These are phyloP conservation scores for Equus quagga DNA, from an alignment of 2,113 vertebrate species.

Conservation along the genomic window DNA sequence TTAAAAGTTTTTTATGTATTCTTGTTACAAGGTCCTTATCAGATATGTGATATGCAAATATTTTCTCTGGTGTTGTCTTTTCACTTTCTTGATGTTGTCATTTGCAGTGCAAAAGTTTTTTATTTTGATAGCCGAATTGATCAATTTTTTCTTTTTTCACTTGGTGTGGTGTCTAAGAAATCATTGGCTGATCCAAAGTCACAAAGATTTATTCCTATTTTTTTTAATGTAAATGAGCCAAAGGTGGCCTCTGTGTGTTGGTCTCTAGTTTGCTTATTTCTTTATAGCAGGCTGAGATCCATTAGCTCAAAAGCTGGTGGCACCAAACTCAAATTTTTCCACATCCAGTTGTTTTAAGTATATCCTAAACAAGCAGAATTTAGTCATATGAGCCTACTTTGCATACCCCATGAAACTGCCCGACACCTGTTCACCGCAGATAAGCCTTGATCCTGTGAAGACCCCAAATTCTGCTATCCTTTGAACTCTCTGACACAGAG, in stretches of 20 bases:
- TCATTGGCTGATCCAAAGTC: background rate
- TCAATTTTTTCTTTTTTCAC: background rate
- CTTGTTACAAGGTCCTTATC: background rate
- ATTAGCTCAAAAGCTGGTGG: background rate
- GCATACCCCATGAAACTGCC: background rate
- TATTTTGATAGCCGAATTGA: background rate
- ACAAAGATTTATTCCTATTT: background rate
- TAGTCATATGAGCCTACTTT: background rate
- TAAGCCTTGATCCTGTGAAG: background rate
- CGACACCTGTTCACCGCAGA: too few relatives aligned
- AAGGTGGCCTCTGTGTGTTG: background rate
- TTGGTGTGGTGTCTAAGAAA: background rate
- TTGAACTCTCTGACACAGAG: background rate
- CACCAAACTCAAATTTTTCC: background rate
- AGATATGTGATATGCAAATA: background rate
- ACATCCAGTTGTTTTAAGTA: background rate
- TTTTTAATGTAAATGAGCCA: background rate
- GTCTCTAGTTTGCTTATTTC: background rate
- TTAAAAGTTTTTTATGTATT: background rate
- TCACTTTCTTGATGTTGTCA: background rate
- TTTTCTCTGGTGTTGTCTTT: background rate
- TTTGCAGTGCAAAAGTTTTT: background rate
- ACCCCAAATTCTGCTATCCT: background rate
- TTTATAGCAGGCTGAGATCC: background rate
- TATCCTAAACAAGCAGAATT: background rate